Evolutionary conservation across 1,140 invertebrate species (phyloP).

Genomic region (Bombus ignitus): DNA sequence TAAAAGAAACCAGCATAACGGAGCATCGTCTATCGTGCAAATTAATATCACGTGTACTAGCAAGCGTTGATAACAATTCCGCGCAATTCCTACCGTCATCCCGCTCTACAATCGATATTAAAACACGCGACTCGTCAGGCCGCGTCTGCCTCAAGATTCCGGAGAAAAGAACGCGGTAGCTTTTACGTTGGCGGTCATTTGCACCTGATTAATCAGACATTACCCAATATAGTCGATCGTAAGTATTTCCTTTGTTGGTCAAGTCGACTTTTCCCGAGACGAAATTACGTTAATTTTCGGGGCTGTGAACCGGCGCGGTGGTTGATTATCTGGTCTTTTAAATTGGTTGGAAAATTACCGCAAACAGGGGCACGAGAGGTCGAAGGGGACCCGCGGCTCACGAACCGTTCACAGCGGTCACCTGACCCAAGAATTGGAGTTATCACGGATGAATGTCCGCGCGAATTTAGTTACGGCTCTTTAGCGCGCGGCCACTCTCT

Average conservation of each 20-base stretch:
- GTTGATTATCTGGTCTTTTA: background rate
- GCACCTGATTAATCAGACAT: background rate
- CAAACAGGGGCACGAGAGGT: background rate
- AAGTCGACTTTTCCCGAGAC: background rate
- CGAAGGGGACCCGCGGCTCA: background rate
- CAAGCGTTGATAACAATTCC: background rate
- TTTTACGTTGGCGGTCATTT: background rate
- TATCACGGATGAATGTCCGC: constrained; percentile 1
- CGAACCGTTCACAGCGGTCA: background rate
- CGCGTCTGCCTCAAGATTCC: background rate
- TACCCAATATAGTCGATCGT: background rate
- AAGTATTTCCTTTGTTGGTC: background rate
- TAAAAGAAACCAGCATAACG: background rate
- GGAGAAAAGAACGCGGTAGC: background rate
- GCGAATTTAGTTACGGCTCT: constrained; percentile 6
- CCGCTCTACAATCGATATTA: background rate
- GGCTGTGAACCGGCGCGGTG: background rate
- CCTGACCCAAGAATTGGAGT: background rate
- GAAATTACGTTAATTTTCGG: background rate
- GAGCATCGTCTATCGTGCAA: background rate
- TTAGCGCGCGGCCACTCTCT: background rate
- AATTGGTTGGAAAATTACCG: background rate
- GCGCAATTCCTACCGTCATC: background rate
- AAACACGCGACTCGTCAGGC: background rate
- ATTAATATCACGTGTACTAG: background rate